Conservation (phyloP, 1,140 invertebrate genomes). For the Ips nitidus region DNA sequence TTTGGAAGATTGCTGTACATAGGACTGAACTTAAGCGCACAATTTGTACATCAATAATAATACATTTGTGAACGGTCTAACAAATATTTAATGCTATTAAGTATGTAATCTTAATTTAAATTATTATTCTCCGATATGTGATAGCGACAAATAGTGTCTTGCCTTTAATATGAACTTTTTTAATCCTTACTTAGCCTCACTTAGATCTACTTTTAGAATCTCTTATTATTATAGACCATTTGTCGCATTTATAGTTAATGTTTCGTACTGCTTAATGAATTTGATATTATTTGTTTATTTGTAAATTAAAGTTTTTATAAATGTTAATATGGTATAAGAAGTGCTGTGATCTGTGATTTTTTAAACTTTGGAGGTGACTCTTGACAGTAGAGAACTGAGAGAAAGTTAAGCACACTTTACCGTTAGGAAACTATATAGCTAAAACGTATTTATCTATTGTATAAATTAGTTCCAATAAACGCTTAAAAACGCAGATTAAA, state of each 20-base stretch:
- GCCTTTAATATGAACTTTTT: not conserved
- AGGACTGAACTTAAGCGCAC: no score
- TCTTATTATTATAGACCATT: constrained; percentile 26
- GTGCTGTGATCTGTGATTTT: constrained; percentile 2
- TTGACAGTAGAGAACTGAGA: no score
- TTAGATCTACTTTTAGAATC: constrained; percentile 25
- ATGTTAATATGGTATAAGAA: not conserved
- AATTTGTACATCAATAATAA: no score
- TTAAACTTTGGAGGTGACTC: no score
- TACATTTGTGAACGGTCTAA: no score
- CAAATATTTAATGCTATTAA: not conserved
- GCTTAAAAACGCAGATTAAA: no score
- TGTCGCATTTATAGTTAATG: constrained; percentile 43
- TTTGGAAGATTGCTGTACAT: no score
- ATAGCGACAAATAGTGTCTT: constrained; percentile 42
- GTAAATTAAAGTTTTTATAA: not conserved
- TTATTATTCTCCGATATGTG: constrained; percentile 47
- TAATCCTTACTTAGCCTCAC: not conserved
- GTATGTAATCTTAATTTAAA: not conserved
- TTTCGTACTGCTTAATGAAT: constrained; percentile 26
- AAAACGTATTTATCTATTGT: no score
- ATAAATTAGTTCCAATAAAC: no score
- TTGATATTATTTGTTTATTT: constrained; percentile 1
- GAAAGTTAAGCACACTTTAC: no score
- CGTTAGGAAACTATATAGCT: no score